phyloP scores from a whole-genome alignment of 2,113 vertebrate genomes.

The Carassius auratus region DNA sequence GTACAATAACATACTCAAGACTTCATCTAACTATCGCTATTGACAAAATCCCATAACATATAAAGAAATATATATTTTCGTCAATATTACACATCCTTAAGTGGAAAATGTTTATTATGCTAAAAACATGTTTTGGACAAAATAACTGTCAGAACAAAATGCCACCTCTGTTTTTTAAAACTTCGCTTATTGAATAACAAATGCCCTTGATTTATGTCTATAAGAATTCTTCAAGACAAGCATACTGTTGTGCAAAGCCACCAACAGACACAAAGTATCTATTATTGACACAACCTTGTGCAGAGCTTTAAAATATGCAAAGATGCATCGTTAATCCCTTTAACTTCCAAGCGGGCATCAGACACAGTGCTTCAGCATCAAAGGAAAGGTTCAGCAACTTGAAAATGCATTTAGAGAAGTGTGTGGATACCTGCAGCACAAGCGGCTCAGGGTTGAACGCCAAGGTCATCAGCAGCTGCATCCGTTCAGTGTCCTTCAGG shows the following conservation, averaged over 20 bases:
- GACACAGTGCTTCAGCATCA: background rate
- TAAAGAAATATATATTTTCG: background rate
- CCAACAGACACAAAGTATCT: constrained; percentile 15
- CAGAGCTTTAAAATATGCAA: constrained; percentile 35
- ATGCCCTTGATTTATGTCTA: background rate
- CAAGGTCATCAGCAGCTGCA: constrained; percentile 97
- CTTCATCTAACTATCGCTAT: too few species aligned
- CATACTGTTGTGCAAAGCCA: constrained; percentile 11
- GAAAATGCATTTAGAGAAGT: background rate
- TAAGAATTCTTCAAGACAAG: background rate
- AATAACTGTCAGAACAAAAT: background rate
- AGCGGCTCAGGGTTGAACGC: constrained; percentile 98
- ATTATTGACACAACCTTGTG: constrained; percentile 27
- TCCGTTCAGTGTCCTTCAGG: constrained; percentile 96
- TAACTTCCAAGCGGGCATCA: background rate
- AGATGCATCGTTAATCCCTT: background rate
- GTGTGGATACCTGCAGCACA: constrained; percentile 86
- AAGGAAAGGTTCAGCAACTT: background rate
- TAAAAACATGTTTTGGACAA: background rate
- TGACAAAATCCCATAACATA: too few species aligned
- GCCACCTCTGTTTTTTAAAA: background rate
- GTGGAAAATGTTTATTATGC: background rate
- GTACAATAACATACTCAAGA: too few species aligned
- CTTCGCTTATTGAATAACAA: background rate
- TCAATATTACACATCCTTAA: background rate